A percentile compares a stretch with the other conserved stretches of the same genome.
Conservation (phyloP, 2,797 vertebrate species). For the Leuciscus waleckii region DNA sequence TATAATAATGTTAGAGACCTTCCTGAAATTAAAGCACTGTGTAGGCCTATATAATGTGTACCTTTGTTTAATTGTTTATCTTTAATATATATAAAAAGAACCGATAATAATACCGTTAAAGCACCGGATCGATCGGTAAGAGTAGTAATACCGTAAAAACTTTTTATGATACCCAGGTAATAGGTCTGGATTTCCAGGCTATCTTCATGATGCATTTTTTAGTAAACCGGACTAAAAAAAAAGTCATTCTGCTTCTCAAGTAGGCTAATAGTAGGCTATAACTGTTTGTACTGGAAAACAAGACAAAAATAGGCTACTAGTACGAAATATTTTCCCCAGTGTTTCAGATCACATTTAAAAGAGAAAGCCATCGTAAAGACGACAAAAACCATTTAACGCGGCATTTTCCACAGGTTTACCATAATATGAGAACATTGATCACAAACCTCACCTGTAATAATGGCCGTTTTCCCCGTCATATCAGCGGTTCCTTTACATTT, state of each 20-base stretch:
- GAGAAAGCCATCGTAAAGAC: neutral
- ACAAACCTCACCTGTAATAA: conserved; percentile 80
- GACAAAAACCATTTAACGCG: neutral
- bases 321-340: neutral
- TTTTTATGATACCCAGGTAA: too few species aligned
- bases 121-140: too few species aligned
- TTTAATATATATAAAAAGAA: too few species aligned
- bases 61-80: too few species aligned
- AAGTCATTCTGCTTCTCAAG: neutral
- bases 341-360: neutral
- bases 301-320: neutral
- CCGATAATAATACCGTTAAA: too few species aligned
- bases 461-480: conserved; percentile 77
- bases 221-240: too few species aligned
- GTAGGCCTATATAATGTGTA: too few species aligned
- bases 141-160: too few species aligned
- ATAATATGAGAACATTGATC: conserved; percentile 47
- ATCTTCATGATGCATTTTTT: neutral
- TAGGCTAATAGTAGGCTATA: neutral
- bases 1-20: too few species aligned
- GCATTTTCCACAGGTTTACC: conserved; percentile 29
- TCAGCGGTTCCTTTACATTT: conserved; percentile 71
- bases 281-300: neutral
- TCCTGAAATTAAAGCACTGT: too few species aligned
- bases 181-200: too few species aligned